These are phyloP conservation scores for Cryptocephalus primarius DNA, from an alignment of 2,888 invertebrate species.

Conservation along the genomic window DNA sequence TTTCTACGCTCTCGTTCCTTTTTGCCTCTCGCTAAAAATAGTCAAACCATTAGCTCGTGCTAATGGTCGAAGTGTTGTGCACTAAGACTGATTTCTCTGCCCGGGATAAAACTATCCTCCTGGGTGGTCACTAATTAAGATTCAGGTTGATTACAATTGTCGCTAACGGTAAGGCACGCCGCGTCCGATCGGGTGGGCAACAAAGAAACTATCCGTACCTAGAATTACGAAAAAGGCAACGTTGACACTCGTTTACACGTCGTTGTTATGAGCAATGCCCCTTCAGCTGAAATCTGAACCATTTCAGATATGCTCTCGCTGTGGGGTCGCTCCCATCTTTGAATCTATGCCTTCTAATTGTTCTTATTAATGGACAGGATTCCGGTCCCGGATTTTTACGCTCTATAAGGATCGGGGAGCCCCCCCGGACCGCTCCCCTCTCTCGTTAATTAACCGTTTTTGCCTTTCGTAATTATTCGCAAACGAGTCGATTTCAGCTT, in stretches of 20 bases:
- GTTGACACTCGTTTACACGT: conserved; percentile 32
- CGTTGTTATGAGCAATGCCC: conserved; percentile 35
- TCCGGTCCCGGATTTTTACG: conserved; percentile 25
- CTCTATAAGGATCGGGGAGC: conserved; percentile 21
- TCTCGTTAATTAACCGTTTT: conserved; percentile 3
- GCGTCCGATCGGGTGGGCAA: conserved; percentile 23
- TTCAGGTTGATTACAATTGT: conserved; percentile 41
- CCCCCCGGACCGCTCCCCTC: conserved; percentile 12
- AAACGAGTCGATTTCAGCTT: conserved; percentile 13
- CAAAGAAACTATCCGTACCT: conserved; percentile 35
- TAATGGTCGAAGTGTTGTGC: conserved; percentile 35
- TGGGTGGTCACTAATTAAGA: conserved; percentile 43
- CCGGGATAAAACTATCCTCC: conserved; percentile 34
- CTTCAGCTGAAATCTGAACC: conserved; percentile 36
- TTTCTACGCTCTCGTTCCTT: neutral
- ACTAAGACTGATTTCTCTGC: conserved; percentile 33
- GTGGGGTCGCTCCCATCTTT: conserved; percentile 33
- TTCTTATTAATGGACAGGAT: conserved; percentile 28
- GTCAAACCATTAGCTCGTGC: conserved; percentile 37
- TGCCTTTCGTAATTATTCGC: conserved; percentile 11
- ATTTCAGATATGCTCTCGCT: conserved; percentile 35
- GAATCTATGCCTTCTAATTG: conserved; percentile 28
- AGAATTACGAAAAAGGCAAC: conserved; percentile 36
- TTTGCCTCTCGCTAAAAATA: conserved; percentile 29
- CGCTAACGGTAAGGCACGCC: conserved; percentile 39